Percentiles rank a stretch among this genome's conserved stretches.
phyloP scores from a whole-genome alignment of 2,113 vertebrate species.

The Oplegnathus fasciatus region DNA sequence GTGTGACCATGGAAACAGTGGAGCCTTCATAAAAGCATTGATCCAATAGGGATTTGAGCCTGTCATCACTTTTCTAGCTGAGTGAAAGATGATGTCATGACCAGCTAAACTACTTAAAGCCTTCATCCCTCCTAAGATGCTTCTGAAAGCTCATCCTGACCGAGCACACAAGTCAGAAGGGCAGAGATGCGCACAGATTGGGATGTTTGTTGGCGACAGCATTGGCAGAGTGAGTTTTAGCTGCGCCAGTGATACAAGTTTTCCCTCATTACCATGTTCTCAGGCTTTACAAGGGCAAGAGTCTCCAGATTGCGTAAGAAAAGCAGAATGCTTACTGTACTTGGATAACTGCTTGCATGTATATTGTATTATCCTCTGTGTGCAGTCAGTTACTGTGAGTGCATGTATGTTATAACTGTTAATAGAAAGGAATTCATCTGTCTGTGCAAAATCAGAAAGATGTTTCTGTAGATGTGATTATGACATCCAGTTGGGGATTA shows the following conservation, averaged over 20 bases:
- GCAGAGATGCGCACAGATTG: slow-evolving; percentile 49
- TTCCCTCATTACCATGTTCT: slow-evolving; percentile 48
- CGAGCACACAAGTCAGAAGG: slow-evolving; percentile 24
- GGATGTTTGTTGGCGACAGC: slow-evolving; percentile 34
- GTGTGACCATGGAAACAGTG: slow-evolving; percentile 80
- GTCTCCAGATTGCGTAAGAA: slow-evolving; percentile 61
- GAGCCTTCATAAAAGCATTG: slow-evolving; percentile 70
- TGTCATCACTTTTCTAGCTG: slow-evolving; percentile 65
- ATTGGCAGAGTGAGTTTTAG: slow-evolving; percentile 19
- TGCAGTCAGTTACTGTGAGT: slow-evolving; percentile 3
- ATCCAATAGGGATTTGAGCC: slow-evolving; percentile 66
- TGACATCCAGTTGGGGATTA: slow-evolving; percentile 35
- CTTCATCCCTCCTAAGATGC: slow-evolving; percentile 61
- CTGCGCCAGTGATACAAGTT: slow-evolving; percentile 1
- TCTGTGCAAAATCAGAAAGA: slow-evolving; percentile 28
- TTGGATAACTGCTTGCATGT: slow-evolving; percentile 8
- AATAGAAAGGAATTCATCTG: neutral
- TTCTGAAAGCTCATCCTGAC: slow-evolving; percentile 54
- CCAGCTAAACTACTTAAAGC: slow-evolving; percentile 67
- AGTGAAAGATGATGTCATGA: slow-evolving; percentile 81
- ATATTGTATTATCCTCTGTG: slow-evolving; percentile 15
- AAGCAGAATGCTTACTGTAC: slow-evolving; percentile 25
- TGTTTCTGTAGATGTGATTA: slow-evolving; percentile 59
- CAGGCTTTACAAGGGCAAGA: slow-evolving; percentile 34
- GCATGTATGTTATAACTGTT: neutral